Base-by-base conservation (phyloP, 2,888 invertebrate genomes). In the Plebejus anna region DNA sequence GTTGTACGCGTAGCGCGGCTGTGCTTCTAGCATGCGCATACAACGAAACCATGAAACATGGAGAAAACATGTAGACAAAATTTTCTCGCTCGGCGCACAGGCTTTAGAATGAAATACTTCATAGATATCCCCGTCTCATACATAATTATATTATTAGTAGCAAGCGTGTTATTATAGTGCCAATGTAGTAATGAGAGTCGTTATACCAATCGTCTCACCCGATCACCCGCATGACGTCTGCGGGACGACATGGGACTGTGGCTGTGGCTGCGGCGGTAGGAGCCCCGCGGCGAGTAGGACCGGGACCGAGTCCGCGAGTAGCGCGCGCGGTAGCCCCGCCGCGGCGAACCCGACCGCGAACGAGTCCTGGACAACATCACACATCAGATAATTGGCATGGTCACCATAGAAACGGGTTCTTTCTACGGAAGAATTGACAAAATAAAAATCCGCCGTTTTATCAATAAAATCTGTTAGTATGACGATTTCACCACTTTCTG, bases 231-330 rank as follows among this genome's bases (percentile, higher is more conserved):
- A 88, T 97, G 97, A 71, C 97, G 94, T 82, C 97, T 94, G 79
- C 97, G 95, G 81, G 96, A 96, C 57, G 97, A 97, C 97, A 97
- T 96, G 38, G 97, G 97, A 86, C 97, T 97, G 85, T 96, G 96
- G 79, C 97, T 96, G 89, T 96, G 96, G 72, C 95, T 94, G 83
- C 95, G 95, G 81, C 95, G 94, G 82, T 95, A 95, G 76, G 95
- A 95, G 79, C 95, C 92, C 78, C 92, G 89, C 16, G 95, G 95
- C 38, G 95, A 95, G 87, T 96, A 95, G 70, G 96, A 95, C 80
- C 95, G 94, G 42, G 95, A 95, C 81, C 95, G 95, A 84, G 95
- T 95, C 81, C 96, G 95, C 57, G 96, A 96, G 86, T 96, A 95
- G 80, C 96, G 94, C 79, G 94, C 90, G 77, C 90, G 89, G 85